Evolutionary conservation across 2,113 vertebrate genomes (phyloP).

Genomic region (Nipponia nippon): DNA sequence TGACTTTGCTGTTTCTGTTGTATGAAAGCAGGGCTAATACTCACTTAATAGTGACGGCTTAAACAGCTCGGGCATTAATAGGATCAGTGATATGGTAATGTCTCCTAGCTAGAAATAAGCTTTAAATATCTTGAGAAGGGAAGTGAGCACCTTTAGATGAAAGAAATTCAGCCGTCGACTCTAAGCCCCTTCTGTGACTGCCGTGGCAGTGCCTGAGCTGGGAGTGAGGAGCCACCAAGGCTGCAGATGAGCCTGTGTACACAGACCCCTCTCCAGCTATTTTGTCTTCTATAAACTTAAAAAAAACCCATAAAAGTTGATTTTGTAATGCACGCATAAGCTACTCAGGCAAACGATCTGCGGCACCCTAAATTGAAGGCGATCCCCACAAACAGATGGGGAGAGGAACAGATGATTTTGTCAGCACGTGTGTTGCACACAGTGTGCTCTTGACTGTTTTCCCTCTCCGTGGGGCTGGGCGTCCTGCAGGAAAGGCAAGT

Average conservation of each 20-base stretch:
- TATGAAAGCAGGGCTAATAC: neutral
- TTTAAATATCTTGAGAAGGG: neutral
- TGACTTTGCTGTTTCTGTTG: neutral
- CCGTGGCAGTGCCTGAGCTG: neutral
- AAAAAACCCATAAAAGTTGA: neutral
- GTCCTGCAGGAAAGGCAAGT: neutral
- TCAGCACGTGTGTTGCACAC: fast-evolving
- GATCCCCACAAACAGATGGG: neutral
- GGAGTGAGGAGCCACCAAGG: fast-evolving
- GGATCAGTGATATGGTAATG: neutral
- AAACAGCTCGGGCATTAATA: neutral
- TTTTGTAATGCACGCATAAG: neutral
- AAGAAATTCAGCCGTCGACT: neutral
- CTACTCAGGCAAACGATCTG: neutral
- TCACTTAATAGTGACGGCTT: neutral
- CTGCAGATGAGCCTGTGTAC: neutral
- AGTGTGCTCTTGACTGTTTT: neutral
- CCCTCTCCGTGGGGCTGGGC: neutral
- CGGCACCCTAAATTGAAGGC: neutral
- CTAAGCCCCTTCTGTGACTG: neutral
- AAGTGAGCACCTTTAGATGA: neutral
- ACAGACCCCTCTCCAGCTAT: neutral
- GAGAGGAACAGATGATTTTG: neutral
- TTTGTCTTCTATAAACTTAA: neutral
- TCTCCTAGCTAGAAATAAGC: neutral